Evolutionary conservation across 2,797 vertebrate genomes (phyloP), one percentile per base, ranked within the genome.

Genomic region (Remorina albescens): DNA sequence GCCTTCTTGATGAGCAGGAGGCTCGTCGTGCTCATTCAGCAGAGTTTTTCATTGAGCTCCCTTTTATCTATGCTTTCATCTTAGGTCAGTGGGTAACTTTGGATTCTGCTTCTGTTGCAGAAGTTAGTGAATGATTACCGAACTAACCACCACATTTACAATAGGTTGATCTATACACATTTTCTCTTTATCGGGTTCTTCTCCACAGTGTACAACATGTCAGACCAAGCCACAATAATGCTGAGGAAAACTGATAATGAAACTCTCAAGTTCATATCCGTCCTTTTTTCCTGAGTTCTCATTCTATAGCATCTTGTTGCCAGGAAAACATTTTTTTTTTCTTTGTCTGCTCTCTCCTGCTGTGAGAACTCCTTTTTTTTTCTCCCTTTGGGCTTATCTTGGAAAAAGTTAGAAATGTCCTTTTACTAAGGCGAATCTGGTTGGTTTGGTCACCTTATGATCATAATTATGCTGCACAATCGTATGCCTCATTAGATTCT

Each of bases 221-320:
- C 18, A 28, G 21, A 64, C 15, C 36, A 54, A 41, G 12, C 47
- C 66, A 12, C 30, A 34, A 49, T 28, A 15, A 50, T 55, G 0
- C 21, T 28, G 11, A 37, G 5, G 28, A 46, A 49, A 51, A 61
- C 37, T 37, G 23, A 1, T 12, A 8, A 6, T 28, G 4, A 21
- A 55, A 42, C 16, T 8, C 19, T 15, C 36, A 34, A 3, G 7
- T 36, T 51, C 34, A 66, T 8, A 12, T 56, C n/a, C 42, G 42
- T 60, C 15, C 18, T 6, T n/a, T 1, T 28, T 42, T 18, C 6
- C 2, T 9, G 19, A 39, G 44, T 51, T 42, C 2, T 56, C 28
- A 67, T 44, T 62, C 59, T 36, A 56, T 26, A 34, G 10, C 57
- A 55, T 28, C 41, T 37, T 49, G 25, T 75, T 77, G 34, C 50